Evolutionary conservation across 37 sponge, comb jelly and placozoan genomes (phyloP), one percentile per base, ranked within the genome.

Genomic region (Spongilla lacustris): DNA sequence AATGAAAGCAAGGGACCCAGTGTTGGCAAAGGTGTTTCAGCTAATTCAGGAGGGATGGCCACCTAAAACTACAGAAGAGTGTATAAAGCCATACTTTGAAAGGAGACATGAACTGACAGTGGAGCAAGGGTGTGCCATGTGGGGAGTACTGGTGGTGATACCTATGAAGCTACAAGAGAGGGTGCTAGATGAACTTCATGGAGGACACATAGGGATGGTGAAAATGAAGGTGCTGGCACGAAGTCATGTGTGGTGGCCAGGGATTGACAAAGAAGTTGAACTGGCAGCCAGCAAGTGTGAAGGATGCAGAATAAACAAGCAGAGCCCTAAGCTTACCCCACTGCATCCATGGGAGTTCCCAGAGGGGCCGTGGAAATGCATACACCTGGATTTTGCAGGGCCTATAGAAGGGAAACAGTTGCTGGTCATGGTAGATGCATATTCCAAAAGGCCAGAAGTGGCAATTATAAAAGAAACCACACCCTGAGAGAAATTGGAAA

Each of bases 21-120:
- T 93, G 12, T 31, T 93, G 36, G 24, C 76, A 36, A 87, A 80
- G 29, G 89, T 93, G 32, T 19, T 87, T 27, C 69, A 50, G 12
- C 86, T 77, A n/a, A 31, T 67, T 36, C 32, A 68, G 32, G 8
- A 34, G 8, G 91, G 94, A 19, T 93, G 94, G 94, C 89, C 80
- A 12, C 68, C 9, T 0, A 34, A 22, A 67, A 24, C 22, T 14
- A 26, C 76, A 23, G 48, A 27, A 1, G 31, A 58, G 17, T 2
- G 24, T 8, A 33, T 81, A 33, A 74, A 82, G 48, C 84, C 79
- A 23, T 91, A 73, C 68, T 29, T 22, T 10, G 13, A 33, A 0
- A 36, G 76, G 17, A 29, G 35, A 19, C 30, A 83, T 4, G 75
- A 91, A 79, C 23, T 91, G 27, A 79, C 77, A 28, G 71, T 91